phyloP scores from a whole-genome alignment of 2,113 vertebrate species.

The Gopherus flavomarginatus region DNA sequence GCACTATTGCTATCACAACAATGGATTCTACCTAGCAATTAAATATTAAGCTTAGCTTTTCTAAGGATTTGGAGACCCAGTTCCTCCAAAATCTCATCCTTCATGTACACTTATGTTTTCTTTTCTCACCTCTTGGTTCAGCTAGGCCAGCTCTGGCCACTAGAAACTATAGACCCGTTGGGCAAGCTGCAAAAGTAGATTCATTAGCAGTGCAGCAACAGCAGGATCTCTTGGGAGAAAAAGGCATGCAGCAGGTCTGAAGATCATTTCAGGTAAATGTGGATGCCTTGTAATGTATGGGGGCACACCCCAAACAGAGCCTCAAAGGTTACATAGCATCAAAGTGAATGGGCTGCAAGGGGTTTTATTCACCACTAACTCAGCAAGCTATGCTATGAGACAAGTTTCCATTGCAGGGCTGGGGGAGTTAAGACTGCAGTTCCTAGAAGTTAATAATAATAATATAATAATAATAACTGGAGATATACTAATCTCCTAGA shows the following conservation, averaged over 20 bases:
- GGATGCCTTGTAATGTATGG: not conserved
- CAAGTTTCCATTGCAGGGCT: conserved; percentile 16
- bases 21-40: not conserved
- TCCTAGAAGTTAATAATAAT: conserved; percentile 34
- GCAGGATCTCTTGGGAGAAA: not conserved
- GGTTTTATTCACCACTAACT: not conserved
- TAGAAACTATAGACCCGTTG: not conserved
- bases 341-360: not conserved
- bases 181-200: not conserved
- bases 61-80: not conserved
- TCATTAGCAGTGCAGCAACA: not conserved
- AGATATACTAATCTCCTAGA: too few species aligned
- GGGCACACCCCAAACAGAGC: not conserved
- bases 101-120: not conserved
- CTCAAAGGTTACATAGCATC: not conserved
- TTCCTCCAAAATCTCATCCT: not conserved
- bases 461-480: too few species aligned
- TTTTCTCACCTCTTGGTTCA: not conserved
- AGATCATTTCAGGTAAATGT: not conserved
- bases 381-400: conserved; percentile 28
- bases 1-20: conserved; percentile 60
- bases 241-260: not conserved
- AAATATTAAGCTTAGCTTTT: not conserved
- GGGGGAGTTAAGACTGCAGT: conserved; percentile 11
- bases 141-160: not conserved